Evolutionary conservation across 2,113 vertebrate species (phyloP).

Genomic region (Erythrolamprus reginae): DNA sequence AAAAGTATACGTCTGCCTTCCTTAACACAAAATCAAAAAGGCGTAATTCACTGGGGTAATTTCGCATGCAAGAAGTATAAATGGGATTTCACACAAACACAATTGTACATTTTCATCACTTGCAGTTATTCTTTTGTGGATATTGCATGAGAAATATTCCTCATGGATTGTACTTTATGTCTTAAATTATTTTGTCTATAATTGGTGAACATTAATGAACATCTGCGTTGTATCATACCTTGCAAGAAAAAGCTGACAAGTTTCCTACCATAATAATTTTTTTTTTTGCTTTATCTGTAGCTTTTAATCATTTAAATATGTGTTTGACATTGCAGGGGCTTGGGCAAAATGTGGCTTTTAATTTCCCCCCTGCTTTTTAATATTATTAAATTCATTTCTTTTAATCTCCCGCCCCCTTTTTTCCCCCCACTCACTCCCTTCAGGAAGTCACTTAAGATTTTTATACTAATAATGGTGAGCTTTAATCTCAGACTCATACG

Average conservation of each 20-base stretch:
- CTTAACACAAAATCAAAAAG: constrained; percentile 41
- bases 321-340: constrained; percentile 65
- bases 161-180: background rate
- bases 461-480: constrained; percentile 80
- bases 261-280: constrained; percentile 58
- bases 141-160: background rate
- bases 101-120: background rate
- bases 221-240: constrained; percentile 58
- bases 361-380: constrained; percentile 52
- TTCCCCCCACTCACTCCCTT: constrained; percentile 2
- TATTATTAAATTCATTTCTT: constrained; percentile 65
- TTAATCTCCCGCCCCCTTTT: constrained; percentile 42
- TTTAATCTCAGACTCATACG: constrained; percentile 76
- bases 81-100: background rate
- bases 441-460: constrained; percentile 52
- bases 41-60: background rate
- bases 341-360: constrained; percentile 66
- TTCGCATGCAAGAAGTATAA: background rate
- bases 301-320: constrained; percentile 64
- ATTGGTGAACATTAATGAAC: constrained; percentile 66
- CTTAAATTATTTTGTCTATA: constrained; percentile 36
- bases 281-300: constrained; percentile 55
- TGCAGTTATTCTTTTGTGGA: background rate
- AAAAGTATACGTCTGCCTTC: constrained; percentile 44
- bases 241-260: constrained; percentile 36